phyloP scores from a whole-genome alignment of 2,797 vertebrate species.

The Gadopsis marmoratus region DNA sequence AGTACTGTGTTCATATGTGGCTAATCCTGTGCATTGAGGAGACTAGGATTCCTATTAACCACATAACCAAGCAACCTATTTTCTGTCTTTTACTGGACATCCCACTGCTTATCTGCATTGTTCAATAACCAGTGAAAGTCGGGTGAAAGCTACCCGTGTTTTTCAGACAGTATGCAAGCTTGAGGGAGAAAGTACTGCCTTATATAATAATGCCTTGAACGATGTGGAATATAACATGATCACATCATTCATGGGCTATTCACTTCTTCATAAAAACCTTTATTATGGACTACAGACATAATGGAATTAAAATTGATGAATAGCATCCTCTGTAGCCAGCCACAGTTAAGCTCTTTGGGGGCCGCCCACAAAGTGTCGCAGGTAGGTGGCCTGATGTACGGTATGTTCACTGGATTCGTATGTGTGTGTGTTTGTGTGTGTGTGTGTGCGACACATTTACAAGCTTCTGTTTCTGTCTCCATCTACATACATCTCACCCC shows the following conservation, averaged over 20 bases:
- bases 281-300: not conserved
- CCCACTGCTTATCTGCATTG: too few species aligned
- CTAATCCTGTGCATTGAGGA: too few species aligned
- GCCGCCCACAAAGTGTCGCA: not conserved
- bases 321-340: not conserved
- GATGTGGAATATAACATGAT: slow-evolving; percentile 9
- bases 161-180: not conserved
- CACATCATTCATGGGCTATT: slow-evolving; percentile 3
- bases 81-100: too few species aligned
- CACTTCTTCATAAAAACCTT: not conserved
- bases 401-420: not conserved
- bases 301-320: not conserved
- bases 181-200: not conserved
- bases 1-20: too few species aligned
- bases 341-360: slow-evolving; percentile 8
- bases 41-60: too few species aligned
- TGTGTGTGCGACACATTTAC: slow-evolving; percentile 22
- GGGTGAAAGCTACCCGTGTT: not conserved
- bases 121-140: too few species aligned
- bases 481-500: slow-evolving; percentile 29
- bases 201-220: not conserved
- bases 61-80: too few species aligned
- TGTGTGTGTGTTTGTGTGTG: slow-evolving; percentile 4
- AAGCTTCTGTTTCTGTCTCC: slow-evolving; percentile 19
- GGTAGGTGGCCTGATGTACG: not conserved